Percentiles rank a stretch among this genome's conserved stretches.
Evolutionary conservation across 2,888 invertebrate genomes (phyloP).

Genomic region (Drosophila mettleri): DNA sequence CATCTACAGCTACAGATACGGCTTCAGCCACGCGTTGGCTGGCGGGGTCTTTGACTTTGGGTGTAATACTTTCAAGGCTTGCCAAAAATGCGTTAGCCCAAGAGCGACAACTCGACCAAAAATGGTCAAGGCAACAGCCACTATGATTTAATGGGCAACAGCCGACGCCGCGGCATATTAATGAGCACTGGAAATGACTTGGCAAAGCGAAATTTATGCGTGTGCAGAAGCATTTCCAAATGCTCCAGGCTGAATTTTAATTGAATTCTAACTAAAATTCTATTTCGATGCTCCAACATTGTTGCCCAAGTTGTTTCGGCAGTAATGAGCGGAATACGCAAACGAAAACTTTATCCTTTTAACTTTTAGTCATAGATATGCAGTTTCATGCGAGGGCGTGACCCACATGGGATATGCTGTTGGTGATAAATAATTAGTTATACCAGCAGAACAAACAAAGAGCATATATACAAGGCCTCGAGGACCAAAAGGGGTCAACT

Average conservation of each 20-base stretch:
- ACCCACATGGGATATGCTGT: constrained; percentile 42
- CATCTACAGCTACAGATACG: background rate
- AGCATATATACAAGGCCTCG: background rate
- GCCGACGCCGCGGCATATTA: constrained; percentile 55
- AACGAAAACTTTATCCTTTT: constrained; percentile 30
- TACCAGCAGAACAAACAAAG: constrained; percentile 30
- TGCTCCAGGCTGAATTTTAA: constrained; percentile 40
- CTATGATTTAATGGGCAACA: constrained; percentile 66
- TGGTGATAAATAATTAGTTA: constrained; percentile 38
- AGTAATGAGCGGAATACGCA: constrained; percentile 20
- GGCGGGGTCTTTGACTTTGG: constrained; percentile 44
- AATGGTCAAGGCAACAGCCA: constrained; percentile 62
- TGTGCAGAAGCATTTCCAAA: constrained; percentile 9
- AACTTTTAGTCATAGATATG: constrained; percentile 41
- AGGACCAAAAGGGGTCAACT: constrained; percentile 23
- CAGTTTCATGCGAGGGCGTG: constrained; percentile 32
- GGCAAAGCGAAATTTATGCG: constrained; percentile 22
- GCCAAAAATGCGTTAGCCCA: constrained; percentile 35
- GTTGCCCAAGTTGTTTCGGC: constrained; percentile 33
- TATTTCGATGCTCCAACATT: constrained; percentile 24
- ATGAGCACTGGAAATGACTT: constrained; percentile 49
- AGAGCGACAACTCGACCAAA: constrained; percentile 35
- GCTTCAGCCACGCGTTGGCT: background rate
- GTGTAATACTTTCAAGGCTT: constrained; percentile 39
- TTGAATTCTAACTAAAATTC: constrained; percentile 37